Conservation (phyloP, 2,113 vertebrate genomes). For the Hiodon tergisus region DNA sequence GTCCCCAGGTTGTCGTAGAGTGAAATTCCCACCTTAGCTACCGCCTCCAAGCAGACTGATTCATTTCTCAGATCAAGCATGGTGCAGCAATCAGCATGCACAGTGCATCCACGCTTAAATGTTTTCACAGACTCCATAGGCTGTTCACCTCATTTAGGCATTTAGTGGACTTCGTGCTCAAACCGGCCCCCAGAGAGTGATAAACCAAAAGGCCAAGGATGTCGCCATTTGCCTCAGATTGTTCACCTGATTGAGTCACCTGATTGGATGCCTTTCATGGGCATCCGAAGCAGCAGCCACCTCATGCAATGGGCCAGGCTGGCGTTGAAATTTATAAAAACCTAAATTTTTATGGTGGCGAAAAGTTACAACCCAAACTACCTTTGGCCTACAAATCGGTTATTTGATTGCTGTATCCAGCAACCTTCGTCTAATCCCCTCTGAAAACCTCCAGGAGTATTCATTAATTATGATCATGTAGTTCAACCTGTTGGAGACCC, state of each 20-base stretch:
- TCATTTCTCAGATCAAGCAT: conserved; percentile 19
- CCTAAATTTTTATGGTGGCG: too few relatives aligned
- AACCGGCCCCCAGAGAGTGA: neutral
- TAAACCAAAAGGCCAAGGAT: neutral
- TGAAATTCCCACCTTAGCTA: conserved; percentile 16
- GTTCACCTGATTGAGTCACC: neutral
- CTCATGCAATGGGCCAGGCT: neutral
- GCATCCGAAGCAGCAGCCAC: neutral
- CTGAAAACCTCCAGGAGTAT: too few relatives aligned
- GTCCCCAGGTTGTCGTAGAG: conserved; percentile 18
- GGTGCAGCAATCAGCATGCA: neutral
- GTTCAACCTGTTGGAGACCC: too few relatives aligned
- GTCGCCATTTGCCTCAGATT: neutral
- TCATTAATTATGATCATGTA: too few relatives aligned
- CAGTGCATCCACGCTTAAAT: neutral
- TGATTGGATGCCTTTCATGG: neutral
- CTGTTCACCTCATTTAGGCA: neutral
- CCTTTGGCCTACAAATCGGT: neutral
- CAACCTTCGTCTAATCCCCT: too few relatives aligned
- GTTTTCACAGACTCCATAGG: neutral
- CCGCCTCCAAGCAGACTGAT: conserved; percentile 28
- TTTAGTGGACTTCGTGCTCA: neutral
- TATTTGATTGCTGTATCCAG: neutral
- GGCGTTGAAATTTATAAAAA: neutral
- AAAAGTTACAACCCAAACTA: too few relatives aligned